Evolutionary conservation across 2,888 invertebrate species (phyloP), one percentile per base, ranked within the genome.

Genomic region (Mythimna ferrago): DNA sequence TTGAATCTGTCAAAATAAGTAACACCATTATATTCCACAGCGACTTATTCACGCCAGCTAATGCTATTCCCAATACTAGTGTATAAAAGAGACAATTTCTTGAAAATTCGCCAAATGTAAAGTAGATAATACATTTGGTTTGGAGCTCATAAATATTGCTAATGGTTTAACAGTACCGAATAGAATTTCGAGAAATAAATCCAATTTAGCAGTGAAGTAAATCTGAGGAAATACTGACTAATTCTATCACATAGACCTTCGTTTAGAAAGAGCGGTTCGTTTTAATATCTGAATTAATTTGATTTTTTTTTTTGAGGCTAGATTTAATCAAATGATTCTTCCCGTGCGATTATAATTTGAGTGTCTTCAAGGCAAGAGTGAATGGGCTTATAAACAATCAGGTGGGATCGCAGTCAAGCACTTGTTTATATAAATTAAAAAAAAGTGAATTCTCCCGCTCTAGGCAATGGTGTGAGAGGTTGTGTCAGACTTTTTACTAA

Each of bases 61-160:
- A 21, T 2, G 16, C 26, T 48, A 48, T 57, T 69, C 56, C 51
- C 56, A 73, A 63, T 69, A 21, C 14, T 51, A 48, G 48, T 19
- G n/a, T 61, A 63, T 63, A 32, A 78, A 66, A 72, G 48, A 14
- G 1, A 21, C 63, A 60, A 71, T 71, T 64, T 63, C 61, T 51
- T 51, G 66, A 73, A 77, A 73, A 64, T 54, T 60, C 48, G 5
- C 61, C 53, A 56, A 76, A 72, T 74, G 11, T 51, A 54, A 64
- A 60, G 32, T 19, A 68, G 57, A 73, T 73, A 76, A 78, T 81
- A 76, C 65, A 76, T 76, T 78, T 66, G 35, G 61, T 70, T 70
- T 51, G 11, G 60, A 71, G 61, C 71, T 66, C 75, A 78, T 83
- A 78, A 81, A 84, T 76, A 84, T 78, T 71, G 65, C 73, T 81